Evolutionary conservation across 2,888 invertebrate species (phyloP), one percentile per base, ranked within the genome.

Genomic region (Lucinisca nassula): DNA sequence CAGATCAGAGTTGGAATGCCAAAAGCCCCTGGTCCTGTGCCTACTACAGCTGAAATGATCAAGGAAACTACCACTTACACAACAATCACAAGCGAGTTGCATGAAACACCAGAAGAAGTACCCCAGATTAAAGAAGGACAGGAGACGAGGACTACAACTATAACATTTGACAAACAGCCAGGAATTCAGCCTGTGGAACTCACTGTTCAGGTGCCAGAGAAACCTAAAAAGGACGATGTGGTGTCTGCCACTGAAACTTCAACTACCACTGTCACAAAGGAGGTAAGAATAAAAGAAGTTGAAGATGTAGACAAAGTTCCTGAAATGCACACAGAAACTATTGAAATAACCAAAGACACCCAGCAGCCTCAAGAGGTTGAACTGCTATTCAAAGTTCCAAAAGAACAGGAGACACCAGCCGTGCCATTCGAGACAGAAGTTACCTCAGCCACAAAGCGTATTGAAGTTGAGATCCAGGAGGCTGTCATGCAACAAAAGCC

Each of bases 391-490:
- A 87, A 89, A 21, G 82, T 92, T 21, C 92, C 93, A 35, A 90
- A 85, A 67, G 58, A 78, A 70, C 51, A 73, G 3, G 87, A 82
- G 55, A 91, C 85, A 32, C 89, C 92, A 78, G 91, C 90, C 4
- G 86, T 87, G 30, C 82, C 88, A 12, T 77, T 92, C 37, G 58
- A 90, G 3, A 90, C 89, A 51, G 83, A 90, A 32, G 84, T 88
- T 8, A 91, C 90, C 32, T 89, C 91, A 35, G 89, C 91, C 40
- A 90, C 93, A 30, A 92, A 95, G 74, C 92, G 92, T 81, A 94
- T 95, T 90, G 95, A 95, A 61, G 93, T 95, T 45, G 94, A 94
- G 82, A 93, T 95, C 61, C 92, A 95, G 76, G 93, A 95, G 80
- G 85, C 93, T 37, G 88, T 90, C 14, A 93, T 94, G 87, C 91